Evolutionary conservation across 2,888 invertebrate species (phyloP).

Genomic region (Amorpha juglandis): DNA sequence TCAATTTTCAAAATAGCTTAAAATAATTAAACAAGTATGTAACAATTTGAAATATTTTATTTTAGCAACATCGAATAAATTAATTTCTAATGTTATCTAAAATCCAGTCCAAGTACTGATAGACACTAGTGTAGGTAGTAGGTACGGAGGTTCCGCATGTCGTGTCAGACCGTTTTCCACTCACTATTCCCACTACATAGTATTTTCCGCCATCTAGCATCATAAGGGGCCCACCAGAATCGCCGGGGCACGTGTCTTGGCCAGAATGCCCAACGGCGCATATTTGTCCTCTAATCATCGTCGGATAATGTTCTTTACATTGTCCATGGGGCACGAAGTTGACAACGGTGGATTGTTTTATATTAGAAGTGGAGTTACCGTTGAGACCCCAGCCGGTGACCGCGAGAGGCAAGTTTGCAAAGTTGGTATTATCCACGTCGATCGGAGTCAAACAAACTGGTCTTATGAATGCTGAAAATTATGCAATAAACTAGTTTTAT

Average conservation of each 20-base stretch:
- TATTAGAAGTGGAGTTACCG: conserved; percentile 59
- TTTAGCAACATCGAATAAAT: neutral
- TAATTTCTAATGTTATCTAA: conserved; percentile 45
- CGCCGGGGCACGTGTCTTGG: conserved; percentile 76
- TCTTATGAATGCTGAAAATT: conserved; percentile 67
- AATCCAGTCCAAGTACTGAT: conserved; percentile 70
- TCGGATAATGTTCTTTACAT: conserved; percentile 61
- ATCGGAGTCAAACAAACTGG: conserved; percentile 73
- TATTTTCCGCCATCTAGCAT: conserved; percentile 65
- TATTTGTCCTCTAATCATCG: conserved; percentile 59
- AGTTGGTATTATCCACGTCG: conserved; percentile 63
- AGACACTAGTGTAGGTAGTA: conserved; percentile 74
- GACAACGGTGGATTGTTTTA: conserved; percentile 73
- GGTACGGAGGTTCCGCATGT: conserved; percentile 74
- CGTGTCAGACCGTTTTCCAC: conserved; percentile 71
- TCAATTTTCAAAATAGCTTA: too few species aligned
- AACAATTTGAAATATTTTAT: too few species aligned
- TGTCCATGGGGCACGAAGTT: conserved; percentile 65
- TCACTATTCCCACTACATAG: conserved; percentile 71
- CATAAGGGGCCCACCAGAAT: conserved; percentile 78
- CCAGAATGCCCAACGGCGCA: conserved; percentile 72
- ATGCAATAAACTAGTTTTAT: conserved; percentile 2
- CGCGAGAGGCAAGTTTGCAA: conserved; percentile 62
- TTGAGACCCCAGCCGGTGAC: conserved; percentile 78
- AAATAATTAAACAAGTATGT: too few species aligned